Percentiles rank a stretch among this genome's conserved stretches.
Evolutionary conservation across 2,888 invertebrate species (phyloP).

Genomic region (Troglohyphantes excavatus): DNA sequence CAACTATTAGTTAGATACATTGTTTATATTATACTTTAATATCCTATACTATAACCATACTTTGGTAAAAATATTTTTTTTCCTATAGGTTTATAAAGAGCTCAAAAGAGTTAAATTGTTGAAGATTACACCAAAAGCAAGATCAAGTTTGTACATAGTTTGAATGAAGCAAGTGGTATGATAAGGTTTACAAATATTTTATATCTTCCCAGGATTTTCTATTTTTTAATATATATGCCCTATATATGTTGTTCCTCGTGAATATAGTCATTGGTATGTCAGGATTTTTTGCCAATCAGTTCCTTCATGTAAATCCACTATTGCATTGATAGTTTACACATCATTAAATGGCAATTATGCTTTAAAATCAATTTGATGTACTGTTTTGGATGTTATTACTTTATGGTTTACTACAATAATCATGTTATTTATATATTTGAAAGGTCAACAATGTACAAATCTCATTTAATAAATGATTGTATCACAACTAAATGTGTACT

Average conservation of each 20-base stretch:
- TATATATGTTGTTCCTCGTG: background rate
- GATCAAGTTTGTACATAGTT: conserved; percentile 27
- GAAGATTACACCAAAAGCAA: background rate
- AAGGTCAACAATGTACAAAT: background rate
- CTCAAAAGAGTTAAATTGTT: background rate
- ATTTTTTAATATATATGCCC: conserved; percentile 17
- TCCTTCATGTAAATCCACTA: background rate
- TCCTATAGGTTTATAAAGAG: background rate
- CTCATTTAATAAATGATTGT: background rate
- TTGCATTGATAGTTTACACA: background rate
- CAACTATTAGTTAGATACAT: no score
- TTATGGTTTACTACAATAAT: background rate
- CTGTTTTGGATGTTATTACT: background rate
- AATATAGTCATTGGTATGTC: conserved; percentile 24
- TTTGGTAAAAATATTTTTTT: background rate
- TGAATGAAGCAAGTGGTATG: background rate
- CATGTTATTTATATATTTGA: background rate
- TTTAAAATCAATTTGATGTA: background rate
- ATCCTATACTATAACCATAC: no score
- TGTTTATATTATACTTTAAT: no score
- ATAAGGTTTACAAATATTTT: conserved; percentile 21
- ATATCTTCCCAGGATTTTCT: conserved; percentile 15
- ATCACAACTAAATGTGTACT: background rate
- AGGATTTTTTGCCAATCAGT: conserved; percentile 1
- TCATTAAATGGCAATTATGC: background rate